phyloP scores from a whole-genome alignment of 2,888 invertebrate species.

The Himalopsyche tibetana region DNA sequence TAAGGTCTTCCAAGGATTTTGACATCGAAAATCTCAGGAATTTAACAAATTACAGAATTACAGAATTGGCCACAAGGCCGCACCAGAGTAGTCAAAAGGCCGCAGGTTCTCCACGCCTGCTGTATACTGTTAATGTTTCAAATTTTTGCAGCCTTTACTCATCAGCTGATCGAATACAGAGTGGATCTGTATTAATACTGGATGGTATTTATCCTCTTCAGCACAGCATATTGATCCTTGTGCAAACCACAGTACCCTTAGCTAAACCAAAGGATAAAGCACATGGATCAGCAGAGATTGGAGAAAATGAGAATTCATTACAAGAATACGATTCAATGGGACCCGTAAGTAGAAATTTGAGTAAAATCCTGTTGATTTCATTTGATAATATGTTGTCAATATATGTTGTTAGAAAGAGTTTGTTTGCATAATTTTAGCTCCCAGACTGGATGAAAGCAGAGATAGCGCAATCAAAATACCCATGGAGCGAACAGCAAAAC shows the following conservation, averaged over 20 bases:
- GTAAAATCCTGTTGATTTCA: no score
- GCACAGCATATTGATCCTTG: constrained; percentile 78
- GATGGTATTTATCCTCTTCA: constrained; percentile 77
- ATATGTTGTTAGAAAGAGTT: not conserved
- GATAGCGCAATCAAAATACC: constrained; percentile 68
- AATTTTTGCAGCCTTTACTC: constrained; percentile 73
- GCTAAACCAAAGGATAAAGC: constrained; percentile 64
- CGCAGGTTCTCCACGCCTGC: no score
- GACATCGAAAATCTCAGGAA: no score
- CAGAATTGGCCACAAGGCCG: no score
- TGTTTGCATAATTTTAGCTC: constrained; percentile 67
- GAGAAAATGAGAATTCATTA: constrained; percentile 36
- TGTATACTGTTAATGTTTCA: not conserved
- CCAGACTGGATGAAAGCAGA: constrained; percentile 72
- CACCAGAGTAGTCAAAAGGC: no score
- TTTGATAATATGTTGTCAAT: no score
- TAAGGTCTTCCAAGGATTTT: no score
- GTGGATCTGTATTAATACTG: constrained; percentile 77
- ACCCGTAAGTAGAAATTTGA: constrained; percentile 53
- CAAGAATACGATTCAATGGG: constrained; percentile 63
- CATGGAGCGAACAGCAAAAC: constrained; percentile 66
- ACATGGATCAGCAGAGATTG: constrained; percentile 10
- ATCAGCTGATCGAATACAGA: constrained; percentile 74
- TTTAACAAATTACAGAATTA: no score
- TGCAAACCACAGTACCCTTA: constrained; percentile 80